These are phyloP conservation scores for Scatophagus argus DNA, from an alignment of 2,113 vertebrate genomes.

Conservation along the genomic window DNA sequence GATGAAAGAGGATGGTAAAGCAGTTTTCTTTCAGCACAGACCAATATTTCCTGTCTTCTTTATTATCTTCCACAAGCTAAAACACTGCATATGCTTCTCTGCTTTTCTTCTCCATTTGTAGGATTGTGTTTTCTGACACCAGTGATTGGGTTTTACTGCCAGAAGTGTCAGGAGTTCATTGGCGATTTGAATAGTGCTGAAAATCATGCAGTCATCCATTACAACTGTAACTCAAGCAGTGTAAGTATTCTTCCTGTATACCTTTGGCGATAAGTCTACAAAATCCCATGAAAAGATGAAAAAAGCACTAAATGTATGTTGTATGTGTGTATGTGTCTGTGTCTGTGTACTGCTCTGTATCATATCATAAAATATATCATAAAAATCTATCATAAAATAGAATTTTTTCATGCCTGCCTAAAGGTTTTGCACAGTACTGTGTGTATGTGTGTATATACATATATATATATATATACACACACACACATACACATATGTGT, in stretches of 20 bases:
- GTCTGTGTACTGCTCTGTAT: not conserved
- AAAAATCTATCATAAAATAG: no score
- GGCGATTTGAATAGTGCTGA: slow-evolving; percentile 91
- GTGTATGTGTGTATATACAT: no score
- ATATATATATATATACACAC: no score
- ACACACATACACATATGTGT: no score
- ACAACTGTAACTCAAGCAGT: slow-evolving; percentile 85
- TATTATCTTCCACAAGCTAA: fast-evolving
- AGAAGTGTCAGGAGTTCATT: slow-evolving; percentile 95
- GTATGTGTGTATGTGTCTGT: not conserved
- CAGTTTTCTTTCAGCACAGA: not conserved
- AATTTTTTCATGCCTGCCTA: no score
- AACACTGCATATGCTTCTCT: not conserved
- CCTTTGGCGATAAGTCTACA: not conserved
- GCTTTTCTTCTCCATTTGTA: slow-evolving; percentile 56
- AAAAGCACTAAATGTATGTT: not conserved
- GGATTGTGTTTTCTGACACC: slow-evolving; percentile 91
- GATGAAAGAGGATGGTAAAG: slow-evolving; percentile 90
- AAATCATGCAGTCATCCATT: slow-evolving; percentile 86
- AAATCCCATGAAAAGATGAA: not conserved
- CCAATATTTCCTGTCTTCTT: not conserved
- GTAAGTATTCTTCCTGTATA: slow-evolving; percentile 72
- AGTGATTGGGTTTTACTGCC: slow-evolving; percentile 96
- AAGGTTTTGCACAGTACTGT: no score
- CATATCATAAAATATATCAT: not conserved